phyloP scores from a whole-genome alignment of 2,797 vertebrate genomes.

The Pangasius djambal region DNA sequence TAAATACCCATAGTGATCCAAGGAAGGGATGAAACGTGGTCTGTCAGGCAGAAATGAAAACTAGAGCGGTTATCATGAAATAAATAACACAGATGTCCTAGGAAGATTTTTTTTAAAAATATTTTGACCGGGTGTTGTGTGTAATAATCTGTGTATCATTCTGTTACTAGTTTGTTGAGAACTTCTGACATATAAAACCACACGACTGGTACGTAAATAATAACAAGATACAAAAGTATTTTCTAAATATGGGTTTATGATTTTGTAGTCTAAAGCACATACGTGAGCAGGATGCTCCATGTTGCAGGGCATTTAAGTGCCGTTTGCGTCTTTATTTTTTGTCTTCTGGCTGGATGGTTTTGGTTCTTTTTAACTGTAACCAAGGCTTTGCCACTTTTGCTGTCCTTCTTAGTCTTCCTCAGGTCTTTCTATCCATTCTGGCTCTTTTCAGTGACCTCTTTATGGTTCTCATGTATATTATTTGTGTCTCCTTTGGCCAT shows the following conservation, averaged over 20 bases:
- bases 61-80: neutral
- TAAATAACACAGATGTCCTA: neutral
- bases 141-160: neutral
- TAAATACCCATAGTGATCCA: neutral
- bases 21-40: neutral
- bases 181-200: neutral
- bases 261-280: neutral
- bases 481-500: neutral
- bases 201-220: neutral
- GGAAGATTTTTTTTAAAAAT: neutral
- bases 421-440: neutral
- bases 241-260: neutral
- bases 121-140: neutral
- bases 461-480: neutral
- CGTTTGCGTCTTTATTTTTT: neutral
- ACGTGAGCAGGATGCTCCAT: neutral
- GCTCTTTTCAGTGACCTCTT: neutral
- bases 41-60: neutral
- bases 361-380: neutral
- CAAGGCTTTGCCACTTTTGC: neutral
- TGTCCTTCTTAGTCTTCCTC: neutral
- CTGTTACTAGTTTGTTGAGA: neutral
- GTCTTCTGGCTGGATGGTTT: neutral
- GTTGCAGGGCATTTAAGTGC: neutral
- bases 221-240: neutral